Evolutionary conservation across 1,140 invertebrate species (phyloP).

Genomic region (Drosophila kikkawai): DNA sequence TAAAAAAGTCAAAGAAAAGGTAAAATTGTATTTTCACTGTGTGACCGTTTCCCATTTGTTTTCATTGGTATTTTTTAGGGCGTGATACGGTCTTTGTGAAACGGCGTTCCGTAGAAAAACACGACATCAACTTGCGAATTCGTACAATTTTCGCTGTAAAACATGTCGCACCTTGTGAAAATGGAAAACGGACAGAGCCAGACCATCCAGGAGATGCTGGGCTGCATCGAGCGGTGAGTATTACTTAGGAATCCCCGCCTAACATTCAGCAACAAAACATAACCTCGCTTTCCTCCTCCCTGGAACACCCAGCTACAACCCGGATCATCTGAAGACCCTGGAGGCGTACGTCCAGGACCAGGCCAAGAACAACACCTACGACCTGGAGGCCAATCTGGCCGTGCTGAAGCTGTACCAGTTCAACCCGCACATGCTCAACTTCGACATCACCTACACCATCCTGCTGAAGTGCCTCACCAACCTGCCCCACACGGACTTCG

Average conservation of each 20-base stretch:
- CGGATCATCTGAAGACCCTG: slow-evolving; percentile 94
- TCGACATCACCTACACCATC: slow-evolving; percentile 92
- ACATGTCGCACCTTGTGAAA: slow-evolving; percentile 83
- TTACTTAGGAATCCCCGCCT: neutral
- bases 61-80: neutral
- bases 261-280: slow-evolving; percentile 26
- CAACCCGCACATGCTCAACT: slow-evolving; percentile 95
- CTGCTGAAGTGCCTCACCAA: slow-evolving; percentile 97
- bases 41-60: slow-evolving; percentile 13
- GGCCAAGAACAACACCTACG: slow-evolving; percentile 96
- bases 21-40: neutral
- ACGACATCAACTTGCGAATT: slow-evolving; percentile 45
- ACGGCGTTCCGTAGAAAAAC: slow-evolving; percentile 37
- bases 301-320: slow-evolving; percentile 92
- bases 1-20: neutral
- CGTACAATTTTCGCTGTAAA: slow-evolving; percentile 18
- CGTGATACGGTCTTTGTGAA: slow-evolving; percentile 8
- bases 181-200: slow-evolving; percentile 90
- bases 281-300: slow-evolving; percentile 65
- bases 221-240: slow-evolving; percentile 90
- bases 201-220: slow-evolving; percentile 89
- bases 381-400: slow-evolving; percentile 97
- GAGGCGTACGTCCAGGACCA: slow-evolving; percentile 97
- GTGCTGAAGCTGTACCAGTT: slow-evolving; percentile 97
- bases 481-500: slow-evolving; percentile 98